Evolutionary conservation across 2,888 invertebrate species (phyloP).

Genomic region (Phalangium opilio): DNA sequence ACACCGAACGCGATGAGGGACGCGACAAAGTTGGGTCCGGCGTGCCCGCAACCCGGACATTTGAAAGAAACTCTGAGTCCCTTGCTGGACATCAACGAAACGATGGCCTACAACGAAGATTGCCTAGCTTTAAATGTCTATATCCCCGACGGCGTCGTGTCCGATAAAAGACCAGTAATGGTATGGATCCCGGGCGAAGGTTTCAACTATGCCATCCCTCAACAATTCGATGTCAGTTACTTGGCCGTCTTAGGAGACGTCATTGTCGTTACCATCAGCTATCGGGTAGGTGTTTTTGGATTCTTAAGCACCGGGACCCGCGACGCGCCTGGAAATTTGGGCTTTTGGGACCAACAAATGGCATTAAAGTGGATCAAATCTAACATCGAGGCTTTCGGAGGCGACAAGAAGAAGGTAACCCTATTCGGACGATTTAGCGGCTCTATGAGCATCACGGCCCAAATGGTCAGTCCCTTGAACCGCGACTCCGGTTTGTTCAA

Average conservation of each 20-base stretch:
- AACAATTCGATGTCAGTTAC: constrained; percentile 36
- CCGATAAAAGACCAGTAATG: constrained; percentile 43
- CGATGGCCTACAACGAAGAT: constrained; percentile 44
- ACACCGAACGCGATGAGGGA: constrained; percentile 39
- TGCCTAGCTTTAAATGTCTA: constrained; percentile 67
- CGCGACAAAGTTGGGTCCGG: constrained; percentile 15
- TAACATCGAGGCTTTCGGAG: constrained; percentile 25
- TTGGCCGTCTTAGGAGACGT: constrained; percentile 36
- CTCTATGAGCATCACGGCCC: constrained; percentile 24
- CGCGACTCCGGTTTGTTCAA: constrained; percentile 18
- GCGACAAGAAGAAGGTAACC: constrained; percentile 25
- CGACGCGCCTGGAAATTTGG: constrained; percentile 27
- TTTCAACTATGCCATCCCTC: constrained; percentile 29
- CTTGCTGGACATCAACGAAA: constrained; percentile 17
- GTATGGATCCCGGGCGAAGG: constrained; percentile 37
- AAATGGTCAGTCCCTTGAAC: constrained; percentile 15
- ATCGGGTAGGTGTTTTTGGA: constrained; percentile 35
- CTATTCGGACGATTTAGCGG: constrained; percentile 28
- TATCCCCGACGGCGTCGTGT: constrained; percentile 43
- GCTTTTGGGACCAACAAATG: constrained; percentile 27
- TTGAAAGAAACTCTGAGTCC: constrained; percentile 21
- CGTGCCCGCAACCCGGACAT: constrained; percentile 24
- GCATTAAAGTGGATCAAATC: constrained; percentile 28
- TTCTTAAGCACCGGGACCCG: constrained; percentile 24
- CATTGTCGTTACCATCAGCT: constrained; percentile 40